Percentiles rank a stretch among this genome's conserved stretches.
These are phyloP conservation scores for Platerodrilus igneus DNA, from an alignment of 2,888 invertebrate species.

Conservation along the genomic window DNA sequence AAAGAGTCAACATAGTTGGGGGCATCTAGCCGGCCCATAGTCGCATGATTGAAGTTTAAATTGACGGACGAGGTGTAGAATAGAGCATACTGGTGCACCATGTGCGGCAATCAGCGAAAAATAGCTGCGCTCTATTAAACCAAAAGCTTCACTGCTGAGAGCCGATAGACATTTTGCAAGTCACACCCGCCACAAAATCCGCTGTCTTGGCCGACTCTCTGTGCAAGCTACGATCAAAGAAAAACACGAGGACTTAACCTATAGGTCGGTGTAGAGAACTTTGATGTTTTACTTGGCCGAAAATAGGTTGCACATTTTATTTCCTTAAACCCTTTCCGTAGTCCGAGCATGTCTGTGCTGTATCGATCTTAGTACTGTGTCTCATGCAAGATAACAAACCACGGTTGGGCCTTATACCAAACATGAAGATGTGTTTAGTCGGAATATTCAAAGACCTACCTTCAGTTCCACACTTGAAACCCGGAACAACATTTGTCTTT, in stretches of 20 bases:
- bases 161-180: constrained; percentile 11
- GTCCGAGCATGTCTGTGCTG: too few relatives aligned
- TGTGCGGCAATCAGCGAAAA: constrained; percentile 13
- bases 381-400: background rate
- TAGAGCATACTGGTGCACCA: constrained; percentile 19
- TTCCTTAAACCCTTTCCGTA: background rate
- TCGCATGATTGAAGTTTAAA: constrained; percentile 9
- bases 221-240: too few relatives aligned
- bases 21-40: constrained; percentile 2
- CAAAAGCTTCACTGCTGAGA: background rate
- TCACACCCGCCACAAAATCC: constrained; percentile 14
- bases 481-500: constrained; percentile 28
- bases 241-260: too few relatives aligned
- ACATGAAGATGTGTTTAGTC: constrained; percentile 26
- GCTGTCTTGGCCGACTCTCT: constrained; percentile 11
- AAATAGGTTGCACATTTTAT: background rate
- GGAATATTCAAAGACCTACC: too few relatives aligned
- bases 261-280: too few relatives aligned
- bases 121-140: background rate
- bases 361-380: too few relatives aligned
- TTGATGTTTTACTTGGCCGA: too few relatives aligned
- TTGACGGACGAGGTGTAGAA: constrained; percentile 9
- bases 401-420: constrained; percentile 19
- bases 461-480: too few relatives aligned
- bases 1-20: constrained; percentile 7